Conservation (phyloP, 2,797 vertebrate species). For the Kryptolebias ocellatus region DNA sequence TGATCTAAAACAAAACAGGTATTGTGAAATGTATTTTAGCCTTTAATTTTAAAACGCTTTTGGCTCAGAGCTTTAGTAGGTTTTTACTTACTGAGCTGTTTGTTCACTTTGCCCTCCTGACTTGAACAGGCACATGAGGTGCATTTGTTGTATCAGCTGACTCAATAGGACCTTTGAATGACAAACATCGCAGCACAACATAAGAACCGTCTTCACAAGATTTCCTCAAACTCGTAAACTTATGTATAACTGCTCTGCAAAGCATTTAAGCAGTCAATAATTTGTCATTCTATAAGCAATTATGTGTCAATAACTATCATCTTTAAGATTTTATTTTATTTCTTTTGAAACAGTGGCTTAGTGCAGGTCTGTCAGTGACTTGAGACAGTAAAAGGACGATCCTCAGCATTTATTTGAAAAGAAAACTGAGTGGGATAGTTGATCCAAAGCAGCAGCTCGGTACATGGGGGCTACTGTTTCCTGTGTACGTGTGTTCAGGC, state of each 20-base stretch:
- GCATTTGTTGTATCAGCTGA: slow-evolving; percentile 33
- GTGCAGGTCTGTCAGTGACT: not conserved
- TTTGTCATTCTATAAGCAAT: too few species aligned
- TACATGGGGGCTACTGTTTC: slow-evolving; percentile 10
- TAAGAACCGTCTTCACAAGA: not conserved
- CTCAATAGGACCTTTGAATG: slow-evolving; percentile 21
- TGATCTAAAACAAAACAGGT: not conserved
- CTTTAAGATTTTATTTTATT: too few species aligned
- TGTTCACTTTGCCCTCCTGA: not conserved
- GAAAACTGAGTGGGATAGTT: slow-evolving; percentile 12
- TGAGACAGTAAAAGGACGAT: not conserved
- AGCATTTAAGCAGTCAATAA: too few species aligned
- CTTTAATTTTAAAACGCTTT: too few species aligned
- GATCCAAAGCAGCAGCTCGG: slow-evolving; percentile 48
- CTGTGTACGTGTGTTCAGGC: not conserved
- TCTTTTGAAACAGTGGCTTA: too few species aligned
- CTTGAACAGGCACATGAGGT: slow-evolving; percentile 9
- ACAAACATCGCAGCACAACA: not conserved
- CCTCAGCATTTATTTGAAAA: not conserved
- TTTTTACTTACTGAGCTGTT: slow-evolving; percentile 1
- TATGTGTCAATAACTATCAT: too few species aligned
- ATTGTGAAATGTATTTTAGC: not conserved
- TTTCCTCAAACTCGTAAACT: not conserved
- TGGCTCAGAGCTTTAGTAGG: not conserved
- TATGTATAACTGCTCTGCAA: not conserved